Conservation (phyloP, 2,888 invertebrate species). For the Pollenia angustigena region DNA sequence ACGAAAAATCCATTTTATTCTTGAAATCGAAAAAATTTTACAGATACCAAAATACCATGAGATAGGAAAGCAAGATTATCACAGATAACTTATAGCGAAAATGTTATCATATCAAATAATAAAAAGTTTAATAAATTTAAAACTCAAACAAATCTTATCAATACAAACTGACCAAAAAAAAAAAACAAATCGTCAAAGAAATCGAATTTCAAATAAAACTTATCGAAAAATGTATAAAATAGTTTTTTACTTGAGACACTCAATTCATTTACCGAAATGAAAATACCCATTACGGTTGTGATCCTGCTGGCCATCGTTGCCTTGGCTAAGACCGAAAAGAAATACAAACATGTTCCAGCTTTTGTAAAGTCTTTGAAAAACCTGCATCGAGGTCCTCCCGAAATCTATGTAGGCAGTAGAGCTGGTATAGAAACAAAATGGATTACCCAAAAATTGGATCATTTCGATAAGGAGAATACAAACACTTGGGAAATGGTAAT, state of each 20-base stretch:
- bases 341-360: not conserved
- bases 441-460: conserved; percentile 86
- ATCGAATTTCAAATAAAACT: not conserved
- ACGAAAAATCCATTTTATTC: not conserved
- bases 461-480: conserved; percentile 86
- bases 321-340: not conserved
- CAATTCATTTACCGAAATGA: conserved; percentile 77
- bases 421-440: conserved; percentile 78
- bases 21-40: not conserved
- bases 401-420: not conserved
- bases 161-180: not conserved
- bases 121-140: too few species aligned
- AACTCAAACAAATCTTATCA: conserved; percentile 11
- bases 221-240: not conserved
- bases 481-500: conserved; percentile 85
- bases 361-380: not conserved
- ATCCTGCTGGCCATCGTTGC: conserved; percentile 61
- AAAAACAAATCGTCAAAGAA: not conserved
- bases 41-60: not conserved
- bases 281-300: conserved; percentile 60
- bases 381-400: not conserved
- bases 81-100: not conserved
- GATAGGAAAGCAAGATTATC: not conserved
- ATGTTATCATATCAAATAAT: not conserved
- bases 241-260: not conserved